A percentile compares a stretch with the other conserved stretches of the same genome.
Conservation (phyloP, 2,888 invertebrate genomes). For the Trissoscelio sp. region DNA sequence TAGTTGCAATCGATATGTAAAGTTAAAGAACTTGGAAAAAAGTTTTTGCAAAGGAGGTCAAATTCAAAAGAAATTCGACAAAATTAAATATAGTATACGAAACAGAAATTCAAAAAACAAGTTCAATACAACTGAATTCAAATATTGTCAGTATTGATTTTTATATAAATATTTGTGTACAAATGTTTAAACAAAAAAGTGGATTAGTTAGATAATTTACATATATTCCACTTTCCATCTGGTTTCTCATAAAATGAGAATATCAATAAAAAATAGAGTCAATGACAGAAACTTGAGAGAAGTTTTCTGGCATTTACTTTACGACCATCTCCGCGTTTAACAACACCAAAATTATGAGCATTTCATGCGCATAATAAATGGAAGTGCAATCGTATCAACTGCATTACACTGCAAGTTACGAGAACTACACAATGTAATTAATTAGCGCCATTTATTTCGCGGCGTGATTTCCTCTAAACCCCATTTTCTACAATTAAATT, state of each 20-base stretch:
- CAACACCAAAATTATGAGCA: constrained; percentile 43
- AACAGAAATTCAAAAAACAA: background rate
- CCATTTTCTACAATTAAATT: constrained; percentile 19
- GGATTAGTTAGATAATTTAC: too few species aligned
- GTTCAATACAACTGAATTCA: too few species aligned
- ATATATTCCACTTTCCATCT: background rate
- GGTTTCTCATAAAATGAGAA: background rate
- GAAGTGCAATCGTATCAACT: constrained; percentile 37
- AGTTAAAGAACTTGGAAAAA: constrained; percentile 16
- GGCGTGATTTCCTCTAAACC: constrained; percentile 18
- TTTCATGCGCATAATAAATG: constrained; percentile 53
- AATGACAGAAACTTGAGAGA: background rate
- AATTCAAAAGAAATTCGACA: constrained; percentile 2
- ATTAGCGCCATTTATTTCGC: constrained; percentile 42
- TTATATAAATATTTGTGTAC: too few species aligned
- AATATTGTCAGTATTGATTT: too few species aligned
- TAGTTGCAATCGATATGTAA: constrained; percentile 13
- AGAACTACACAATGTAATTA: constrained; percentile 36
- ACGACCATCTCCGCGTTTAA: constrained; percentile 12
- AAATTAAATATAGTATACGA: background rate
- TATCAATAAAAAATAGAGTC: too few species aligned
- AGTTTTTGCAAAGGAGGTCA: constrained; percentile 40
- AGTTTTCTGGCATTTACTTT: constrained; percentile 11
- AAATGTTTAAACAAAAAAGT: too few species aligned
- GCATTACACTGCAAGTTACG: constrained; percentile 35